phyloP scores from a whole-genome alignment of 1,140 invertebrate species.

The Triops longicaudatus region DNA sequence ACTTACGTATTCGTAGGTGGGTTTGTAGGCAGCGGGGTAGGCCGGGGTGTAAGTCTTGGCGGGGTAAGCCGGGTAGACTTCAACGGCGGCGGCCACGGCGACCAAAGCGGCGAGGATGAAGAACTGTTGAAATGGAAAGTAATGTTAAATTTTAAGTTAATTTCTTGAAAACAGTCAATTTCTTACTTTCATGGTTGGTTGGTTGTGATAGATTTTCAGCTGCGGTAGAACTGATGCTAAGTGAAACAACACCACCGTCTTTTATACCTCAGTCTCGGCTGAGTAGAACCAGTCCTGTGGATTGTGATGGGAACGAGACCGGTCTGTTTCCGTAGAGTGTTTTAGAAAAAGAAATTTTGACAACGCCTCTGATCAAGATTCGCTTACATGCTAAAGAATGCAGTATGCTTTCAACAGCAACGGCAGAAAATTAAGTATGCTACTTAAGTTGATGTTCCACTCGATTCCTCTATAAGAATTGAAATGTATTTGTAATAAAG shows the following conservation, averaged over 20 bases:
- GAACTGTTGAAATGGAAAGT: not conserved
- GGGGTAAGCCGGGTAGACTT: slow-evolving; percentile 20
- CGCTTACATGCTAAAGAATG: no score
- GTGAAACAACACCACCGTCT: not conserved
- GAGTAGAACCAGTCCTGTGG: no score
- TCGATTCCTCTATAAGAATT: no score
- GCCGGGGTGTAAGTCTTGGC: slow-evolving; percentile 11
- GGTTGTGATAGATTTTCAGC: not conserved
- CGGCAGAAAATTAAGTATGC: no score
- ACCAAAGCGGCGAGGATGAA: slow-evolving; percentile 17
- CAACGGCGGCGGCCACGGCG: slow-evolving; percentile 16
- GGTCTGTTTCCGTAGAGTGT: not conserved
- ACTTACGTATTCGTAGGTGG: not conserved
- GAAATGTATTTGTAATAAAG: no score
- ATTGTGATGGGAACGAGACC: not conserved
- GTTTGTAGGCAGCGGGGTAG: slow-evolving; percentile 5
- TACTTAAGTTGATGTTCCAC: no score
- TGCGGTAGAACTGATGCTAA: not conserved
- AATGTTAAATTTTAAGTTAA: not conserved
- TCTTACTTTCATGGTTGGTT: not conserved
- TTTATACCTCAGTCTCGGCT: not conserved
- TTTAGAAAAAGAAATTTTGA: not conserved
- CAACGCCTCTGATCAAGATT: not conserved
- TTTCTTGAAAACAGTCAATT: not conserved
- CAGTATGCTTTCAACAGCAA: no score